Conservation (phyloP, 2,797 vertebrate genomes). For the Megaceryle alcyon region DNA sequence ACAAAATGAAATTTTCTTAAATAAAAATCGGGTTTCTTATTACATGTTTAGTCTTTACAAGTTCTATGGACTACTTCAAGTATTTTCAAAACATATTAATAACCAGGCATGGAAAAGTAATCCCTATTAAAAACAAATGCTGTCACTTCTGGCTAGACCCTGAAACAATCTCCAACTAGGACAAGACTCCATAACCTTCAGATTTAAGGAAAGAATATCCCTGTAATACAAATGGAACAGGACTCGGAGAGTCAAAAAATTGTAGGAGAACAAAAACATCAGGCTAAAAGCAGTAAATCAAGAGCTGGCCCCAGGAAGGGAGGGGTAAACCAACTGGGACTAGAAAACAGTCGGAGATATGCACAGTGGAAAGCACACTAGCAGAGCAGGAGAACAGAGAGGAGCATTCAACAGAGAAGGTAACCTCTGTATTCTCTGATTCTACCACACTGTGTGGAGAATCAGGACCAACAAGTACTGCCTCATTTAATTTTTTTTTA, state of each 20-base stretch:
- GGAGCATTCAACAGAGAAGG: background rate
- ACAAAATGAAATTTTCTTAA: background rate
- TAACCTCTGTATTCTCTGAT: background rate
- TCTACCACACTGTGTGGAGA: background rate
- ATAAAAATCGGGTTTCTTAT: background rate
- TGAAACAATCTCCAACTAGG: background rate
- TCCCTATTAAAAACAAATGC: background rate
- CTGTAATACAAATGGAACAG: slow-evolving; percentile 12
- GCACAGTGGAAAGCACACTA: background rate
- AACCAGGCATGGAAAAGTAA: background rate
- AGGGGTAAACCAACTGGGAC: background rate
- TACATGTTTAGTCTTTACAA: background rate
- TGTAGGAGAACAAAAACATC: slow-evolving; percentile 13
- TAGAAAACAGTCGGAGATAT: background rate
- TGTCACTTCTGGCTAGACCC: background rate
- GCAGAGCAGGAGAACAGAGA: background rate
- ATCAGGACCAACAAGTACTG: background rate
- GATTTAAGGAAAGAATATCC: background rate
- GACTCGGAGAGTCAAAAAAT: slow-evolving; percentile 7
- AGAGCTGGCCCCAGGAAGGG: background rate
- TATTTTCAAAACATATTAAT: background rate
- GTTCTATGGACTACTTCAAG: background rate
- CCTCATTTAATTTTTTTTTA: background rate
- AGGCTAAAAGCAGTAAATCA: slow-evolving; percentile 23
- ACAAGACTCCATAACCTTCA: background rate